Evolutionary conservation across 2,113 vertebrate genomes (phyloP).

Genomic region (Xiphophorus couchianus): DNA sequence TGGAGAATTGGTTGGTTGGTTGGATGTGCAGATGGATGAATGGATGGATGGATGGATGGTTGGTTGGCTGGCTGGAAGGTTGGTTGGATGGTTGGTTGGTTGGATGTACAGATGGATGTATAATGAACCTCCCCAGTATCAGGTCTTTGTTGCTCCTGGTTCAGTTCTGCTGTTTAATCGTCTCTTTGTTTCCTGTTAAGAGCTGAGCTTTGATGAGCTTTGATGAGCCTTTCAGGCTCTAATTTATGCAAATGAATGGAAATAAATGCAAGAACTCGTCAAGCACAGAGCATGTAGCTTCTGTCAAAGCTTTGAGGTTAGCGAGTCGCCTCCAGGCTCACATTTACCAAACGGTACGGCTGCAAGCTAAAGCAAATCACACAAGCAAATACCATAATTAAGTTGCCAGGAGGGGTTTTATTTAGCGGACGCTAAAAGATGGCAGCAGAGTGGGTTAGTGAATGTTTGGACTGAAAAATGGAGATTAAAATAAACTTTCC

Average conservation of each 20-base stretch:
- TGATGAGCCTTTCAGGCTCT: conserved; percentile 63
- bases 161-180: conserved; percentile 17
- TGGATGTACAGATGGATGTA: too few relatives aligned
- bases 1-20: too few relatives aligned
- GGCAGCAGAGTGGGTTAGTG: not conserved
- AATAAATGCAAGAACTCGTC: conserved; percentile 75
- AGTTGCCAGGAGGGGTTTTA: conserved; percentile 1
- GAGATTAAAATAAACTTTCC: not conserved
- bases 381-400: conserved; percentile 2
- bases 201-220: conserved; percentile 59
- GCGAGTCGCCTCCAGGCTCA: conserved; percentile 18
- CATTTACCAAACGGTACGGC: conserved; percentile 5
- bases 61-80: too few relatives aligned
- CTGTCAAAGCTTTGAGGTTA: conserved; percentile 46
- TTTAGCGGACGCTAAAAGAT: not conserved
- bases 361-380: conserved; percentile 32
- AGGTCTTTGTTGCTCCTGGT: too few relatives aligned
- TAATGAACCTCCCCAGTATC: too few relatives aligned
- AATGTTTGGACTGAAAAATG: conserved; percentile 9
- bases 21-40: too few relatives aligned
- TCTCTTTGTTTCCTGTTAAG: conserved; percentile 51
- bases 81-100: too few relatives aligned
- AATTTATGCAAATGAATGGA: conserved; percentile 75
- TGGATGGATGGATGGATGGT: too few relatives aligned
- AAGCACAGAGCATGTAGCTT: conserved; percentile 44